Evolutionary conservation across 2,797 vertebrate genomes (phyloP).

Genomic region (Synanceia verrucosa): DNA sequence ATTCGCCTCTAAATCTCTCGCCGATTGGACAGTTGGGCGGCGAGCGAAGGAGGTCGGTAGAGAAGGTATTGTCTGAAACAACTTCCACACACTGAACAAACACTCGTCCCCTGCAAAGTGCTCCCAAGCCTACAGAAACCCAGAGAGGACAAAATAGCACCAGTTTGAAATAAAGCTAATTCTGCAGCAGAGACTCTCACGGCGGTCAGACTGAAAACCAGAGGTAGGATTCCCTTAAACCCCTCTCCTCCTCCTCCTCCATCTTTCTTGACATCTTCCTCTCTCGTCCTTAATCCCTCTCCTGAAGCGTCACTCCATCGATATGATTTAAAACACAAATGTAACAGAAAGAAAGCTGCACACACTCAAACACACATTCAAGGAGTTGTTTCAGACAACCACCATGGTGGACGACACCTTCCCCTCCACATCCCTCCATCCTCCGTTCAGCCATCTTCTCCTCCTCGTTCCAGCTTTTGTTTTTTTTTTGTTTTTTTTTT

Average conservation of each 20-base stretch:
- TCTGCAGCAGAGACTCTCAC: slow-evolving; percentile 56
- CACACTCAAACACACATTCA: slow-evolving; percentile 20
- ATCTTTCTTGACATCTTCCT: slow-evolving; percentile 21
- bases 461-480: slow-evolving; percentile 19
- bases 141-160: slow-evolving; percentile 75
- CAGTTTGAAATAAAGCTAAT: slow-evolving; percentile 81
- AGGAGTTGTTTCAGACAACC: slow-evolving; percentile 69
- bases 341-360: slow-evolving; percentile 46
- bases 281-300: slow-evolving; percentile 42
- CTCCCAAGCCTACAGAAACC: slow-evolving; percentile 43
- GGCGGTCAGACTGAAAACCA: slow-evolving; percentile 3
- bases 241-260: slow-evolving; percentile 12
- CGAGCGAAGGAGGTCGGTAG: slow-evolving; percentile 5
- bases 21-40: slow-evolving; percentile 31
- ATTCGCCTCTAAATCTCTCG: slow-evolving; percentile 26
- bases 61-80: slow-evolving; percentile 62
- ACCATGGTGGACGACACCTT: slow-evolving; percentile 7
- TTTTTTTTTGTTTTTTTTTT: slow-evolving; percentile 38
- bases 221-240: slow-evolving; percentile 52
- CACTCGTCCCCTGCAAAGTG: slow-evolving; percentile 32
- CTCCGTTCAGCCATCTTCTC: slow-evolving; percentile 29
- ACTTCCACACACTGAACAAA: slow-evolving; percentile 39
- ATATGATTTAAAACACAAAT: slow-evolving; percentile 37
- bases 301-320: slow-evolving; percentile 40
- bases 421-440: slow-evolving; percentile 31